Evolutionary conservation across 1,140 invertebrate genomes (phyloP), one percentile per base, ranked within the genome.

Genomic region (Drosophila ambigua): DNA sequence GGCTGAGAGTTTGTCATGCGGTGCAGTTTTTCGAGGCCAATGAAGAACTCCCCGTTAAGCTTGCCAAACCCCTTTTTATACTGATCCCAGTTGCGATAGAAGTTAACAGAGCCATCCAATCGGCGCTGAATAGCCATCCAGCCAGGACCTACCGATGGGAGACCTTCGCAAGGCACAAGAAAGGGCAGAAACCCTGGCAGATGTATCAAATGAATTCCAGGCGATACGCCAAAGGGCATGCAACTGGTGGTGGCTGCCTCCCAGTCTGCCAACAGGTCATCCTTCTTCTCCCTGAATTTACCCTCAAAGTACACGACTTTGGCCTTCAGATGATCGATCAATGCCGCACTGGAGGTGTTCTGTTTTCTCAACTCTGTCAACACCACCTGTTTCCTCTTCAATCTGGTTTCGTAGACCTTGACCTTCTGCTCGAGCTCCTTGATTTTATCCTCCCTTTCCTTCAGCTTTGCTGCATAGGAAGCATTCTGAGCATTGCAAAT

Each of bases 31-130:
- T 94, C 94, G 61, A 94, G 78, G 6, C 94, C 94, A 2, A 95
- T 89, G 93, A 94, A 95, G 79, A 94, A 95, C 81, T 95, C 94
- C 0, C 93, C 93, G 26, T 93, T 93, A 1, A 95, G 74, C 66
- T 95, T 94, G 6, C 94, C 94, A 79, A 95, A 95, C 2, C 94
- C 94, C 44, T 94, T 83, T 52, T 94, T 94, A 74, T 95, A 96
- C 28, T 95, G 94, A 0, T 79, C 51, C 95, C 95, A 95, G 51
- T 93, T 92, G 57, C 94, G 92, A 78, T 92, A 94, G 77, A 96
- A 95, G 63, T 95, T 93, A 73, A 94, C 93, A 8, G 93, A 92
- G 1, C 95, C 95, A 66, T 95, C 94, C 55, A 92, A 92, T 9
- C 95, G 92, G 23, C 94, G 94, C 89, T 95, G 95, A 52, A 95